phyloP scores from a whole-genome alignment of 2,113 vertebrate species.

The Perca schrenkii region DNA sequence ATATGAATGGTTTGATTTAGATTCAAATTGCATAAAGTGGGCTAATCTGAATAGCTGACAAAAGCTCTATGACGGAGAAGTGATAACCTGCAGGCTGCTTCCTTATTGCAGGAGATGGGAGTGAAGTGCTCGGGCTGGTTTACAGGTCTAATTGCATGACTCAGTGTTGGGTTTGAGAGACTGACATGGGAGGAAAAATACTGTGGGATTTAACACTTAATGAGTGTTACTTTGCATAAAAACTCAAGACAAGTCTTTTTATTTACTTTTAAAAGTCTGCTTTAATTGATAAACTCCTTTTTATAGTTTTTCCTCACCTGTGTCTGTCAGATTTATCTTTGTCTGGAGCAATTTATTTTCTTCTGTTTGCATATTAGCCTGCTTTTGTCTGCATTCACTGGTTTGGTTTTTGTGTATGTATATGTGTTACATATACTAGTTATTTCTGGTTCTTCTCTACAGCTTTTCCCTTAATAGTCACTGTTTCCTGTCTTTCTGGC shows the following conservation, averaged over 20 bases:
- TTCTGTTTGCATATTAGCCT: not conserved
- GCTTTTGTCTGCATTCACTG: not conserved
- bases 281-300: constrained; percentile 9
- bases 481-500: not conserved
- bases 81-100: constrained; percentile 80
- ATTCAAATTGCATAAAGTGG: constrained; percentile 80
- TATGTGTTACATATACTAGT: not conserved
- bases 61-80: constrained; percentile 74
- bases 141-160: constrained; percentile 78
- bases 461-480: not conserved
- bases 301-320: not conserved
- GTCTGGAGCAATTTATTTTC: not conserved
- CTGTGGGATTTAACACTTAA: constrained; percentile 69
- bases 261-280: constrained; percentile 27
- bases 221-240: constrained; percentile 54
- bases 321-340: not conserved
- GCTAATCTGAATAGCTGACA: constrained; percentile 80
- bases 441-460: not conserved
- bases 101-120: constrained; percentile 70
- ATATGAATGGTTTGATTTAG: constrained; percentile 81
- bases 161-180: constrained; percentile 58
- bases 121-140: constrained; percentile 61
- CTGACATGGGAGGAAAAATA: constrained; percentile 58
- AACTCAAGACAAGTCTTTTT: constrained; percentile 13
- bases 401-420: not conserved